Evolutionary conservation across 2,888 invertebrate species (phyloP).

Genomic region (Pterobdella sp.): DNA sequence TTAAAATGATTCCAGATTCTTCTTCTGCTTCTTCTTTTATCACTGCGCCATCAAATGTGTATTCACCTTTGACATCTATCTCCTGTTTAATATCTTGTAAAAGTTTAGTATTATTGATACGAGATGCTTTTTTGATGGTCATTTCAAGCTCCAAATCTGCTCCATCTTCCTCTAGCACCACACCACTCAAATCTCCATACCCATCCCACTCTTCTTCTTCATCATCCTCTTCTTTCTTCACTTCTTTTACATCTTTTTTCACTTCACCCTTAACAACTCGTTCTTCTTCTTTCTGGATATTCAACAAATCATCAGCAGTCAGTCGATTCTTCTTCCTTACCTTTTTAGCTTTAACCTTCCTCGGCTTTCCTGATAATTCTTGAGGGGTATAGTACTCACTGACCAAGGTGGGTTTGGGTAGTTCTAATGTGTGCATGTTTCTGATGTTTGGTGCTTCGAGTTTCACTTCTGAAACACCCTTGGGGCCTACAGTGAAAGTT

Average conservation of each 20-base stretch:
- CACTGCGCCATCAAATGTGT: not conserved
- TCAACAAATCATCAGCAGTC: constrained; percentile 66
- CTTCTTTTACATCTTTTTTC: not conserved
- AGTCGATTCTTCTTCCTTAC: constrained; percentile 59
- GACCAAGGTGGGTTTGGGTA: constrained; percentile 65
- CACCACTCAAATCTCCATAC: constrained; percentile 53
- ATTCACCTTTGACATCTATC: not conserved
- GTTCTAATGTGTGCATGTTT: constrained; percentile 55
- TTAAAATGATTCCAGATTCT: constrained; percentile 60
- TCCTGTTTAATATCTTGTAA: not conserved
- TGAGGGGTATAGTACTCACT: constrained; percentile 78
- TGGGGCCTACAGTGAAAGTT: constrained; percentile 67
- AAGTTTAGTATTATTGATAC: not conserved
- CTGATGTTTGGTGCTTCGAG: constrained; percentile 16
- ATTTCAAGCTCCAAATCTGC: constrained; percentile 62
- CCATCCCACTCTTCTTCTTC: constrained; percentile 52
- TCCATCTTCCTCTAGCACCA: constrained; percentile 63
- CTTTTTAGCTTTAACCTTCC: constrained; percentile 63
- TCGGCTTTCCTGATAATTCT: constrained; percentile 70
- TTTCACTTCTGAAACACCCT: not conserved
- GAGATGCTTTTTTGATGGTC: constrained; percentile 62
- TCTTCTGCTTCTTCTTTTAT: constrained; percentile 6
- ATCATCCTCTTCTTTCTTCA: constrained; percentile 17
- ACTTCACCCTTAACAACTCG: not conserved
- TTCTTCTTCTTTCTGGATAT: constrained; percentile 39